Percentiles rank a stretch among this genome's conserved stretches.
Evolutionary conservation across 2,797 vertebrate species (phyloP).

Genomic region (Tokudaia muenninki): DNA sequence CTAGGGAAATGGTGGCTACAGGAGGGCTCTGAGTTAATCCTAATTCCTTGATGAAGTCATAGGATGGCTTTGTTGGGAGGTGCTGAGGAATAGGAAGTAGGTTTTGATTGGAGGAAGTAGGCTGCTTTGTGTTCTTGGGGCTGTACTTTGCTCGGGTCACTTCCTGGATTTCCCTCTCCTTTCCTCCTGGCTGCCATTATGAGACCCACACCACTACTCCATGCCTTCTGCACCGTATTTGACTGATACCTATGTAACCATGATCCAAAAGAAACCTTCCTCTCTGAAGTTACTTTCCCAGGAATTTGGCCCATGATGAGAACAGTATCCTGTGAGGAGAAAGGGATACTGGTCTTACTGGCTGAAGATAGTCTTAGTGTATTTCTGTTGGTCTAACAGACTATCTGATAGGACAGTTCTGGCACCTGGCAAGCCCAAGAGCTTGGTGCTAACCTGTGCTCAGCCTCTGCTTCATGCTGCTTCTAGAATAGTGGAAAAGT

Average conservation of each 20-base stretch:
- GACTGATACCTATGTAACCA: not conserved
- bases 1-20: not conserved
- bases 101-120: not conserved
- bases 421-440: not conserved
- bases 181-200: not conserved
- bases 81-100: not conserved
- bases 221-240: not conserved
- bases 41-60: not conserved
- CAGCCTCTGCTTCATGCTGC: not conserved
- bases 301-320: not conserved
- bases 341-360: not conserved
- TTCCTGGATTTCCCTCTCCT: not conserved
- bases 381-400: not conserved
- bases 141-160: not conserved
- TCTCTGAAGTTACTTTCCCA: not conserved
- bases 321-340: not conserved
- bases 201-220: not conserved
- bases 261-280: not conserved
- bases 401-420: not conserved
- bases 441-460: not conserved
- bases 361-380: not conserved
- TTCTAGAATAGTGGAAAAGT: not conserved
- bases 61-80: not conserved
- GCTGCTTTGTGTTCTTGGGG: not conserved
- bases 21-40: not conserved